Conservation (phyloP, 2,797 vertebrate genomes). For the Siniperca undulata region DNA sequence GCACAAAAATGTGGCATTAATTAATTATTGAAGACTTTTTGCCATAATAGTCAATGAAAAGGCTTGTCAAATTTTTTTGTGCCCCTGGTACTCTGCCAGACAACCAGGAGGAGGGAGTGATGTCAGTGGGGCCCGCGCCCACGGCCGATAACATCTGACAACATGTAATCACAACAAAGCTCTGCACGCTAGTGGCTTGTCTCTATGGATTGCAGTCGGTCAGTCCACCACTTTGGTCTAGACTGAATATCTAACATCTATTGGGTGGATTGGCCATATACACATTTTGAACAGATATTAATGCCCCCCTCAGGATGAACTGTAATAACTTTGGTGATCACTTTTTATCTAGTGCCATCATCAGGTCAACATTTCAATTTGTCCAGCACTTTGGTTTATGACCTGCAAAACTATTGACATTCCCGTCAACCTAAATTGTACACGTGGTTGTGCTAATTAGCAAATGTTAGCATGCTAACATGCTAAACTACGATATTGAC, state of each 20-base stretch:
- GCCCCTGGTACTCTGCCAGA: too few species aligned
- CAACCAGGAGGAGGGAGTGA: too few species aligned
- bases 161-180: slow-evolving; percentile 22
- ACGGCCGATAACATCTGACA: neutral
- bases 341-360: neutral
- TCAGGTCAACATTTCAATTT: slow-evolving; percentile 2
- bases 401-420: neutral
- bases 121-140: too few species aligned
- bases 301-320: neutral
- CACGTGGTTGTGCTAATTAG: neutral
- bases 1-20: slow-evolving; percentile 36
- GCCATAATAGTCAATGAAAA: slow-evolving; percentile 4
- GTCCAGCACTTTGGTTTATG: neutral
- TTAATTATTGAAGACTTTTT: slow-evolving; percentile 23
- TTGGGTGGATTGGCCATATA: neutral
- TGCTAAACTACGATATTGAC: neutral
- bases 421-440: too few species aligned
- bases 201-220: neutral
- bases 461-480: neutral
- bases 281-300: neutral
- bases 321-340: neutral
- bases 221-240: slow-evolving; percentile 7
- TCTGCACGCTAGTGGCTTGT: neutral
- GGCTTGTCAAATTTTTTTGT: neutral
- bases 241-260: neutral